These are phyloP conservation scores for Acanthis flammea DNA, from an alignment of 2,797 vertebrate genomes.

Conservation along the genomic window DNA sequence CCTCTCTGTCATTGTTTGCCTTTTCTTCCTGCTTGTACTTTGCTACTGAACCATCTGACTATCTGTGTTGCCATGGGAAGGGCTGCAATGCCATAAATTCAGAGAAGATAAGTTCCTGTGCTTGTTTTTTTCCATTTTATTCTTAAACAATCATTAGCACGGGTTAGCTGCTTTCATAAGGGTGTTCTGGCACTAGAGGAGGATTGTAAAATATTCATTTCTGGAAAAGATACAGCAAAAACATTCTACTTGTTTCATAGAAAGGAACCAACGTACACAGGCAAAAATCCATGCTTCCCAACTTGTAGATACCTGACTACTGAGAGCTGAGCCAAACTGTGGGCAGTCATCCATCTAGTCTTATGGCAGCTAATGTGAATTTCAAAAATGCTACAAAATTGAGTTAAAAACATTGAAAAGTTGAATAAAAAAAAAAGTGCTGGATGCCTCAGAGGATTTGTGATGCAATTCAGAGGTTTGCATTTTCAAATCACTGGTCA, in stretches of 20 bases:
- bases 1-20: not conserved
- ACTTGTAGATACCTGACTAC: not conserved
- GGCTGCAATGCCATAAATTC: slow-evolving; percentile 41
- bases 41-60: slow-evolving; percentile 30
- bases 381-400: not conserved
- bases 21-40: slow-evolving; percentile 48
- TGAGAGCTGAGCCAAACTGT: not conserved
- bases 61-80: slow-evolving; percentile 62
- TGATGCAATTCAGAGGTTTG: not conserved
- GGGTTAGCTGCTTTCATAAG: slow-evolving; percentile 31
- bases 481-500: not conserved
- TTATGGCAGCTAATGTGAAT: not conserved
- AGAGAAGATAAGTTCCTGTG: not conserved
- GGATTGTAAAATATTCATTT: slow-evolving; percentile 3
- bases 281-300: not conserved
- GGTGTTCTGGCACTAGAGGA: not conserved
- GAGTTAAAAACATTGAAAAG: not conserved
- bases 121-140: not conserved
- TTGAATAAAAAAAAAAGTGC: not conserved
- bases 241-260: not conserved
- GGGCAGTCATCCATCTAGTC: not conserved
- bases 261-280: not conserved
- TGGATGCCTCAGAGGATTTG: not conserved
- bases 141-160: slow-evolving; percentile 35
- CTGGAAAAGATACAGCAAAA: slow-evolving; percentile 42